Percentiles rank a stretch among this genome's conserved stretches.
phyloP scores from a whole-genome alignment of 1,140 invertebrate species.

The Adoxophyes honmai region DNA sequence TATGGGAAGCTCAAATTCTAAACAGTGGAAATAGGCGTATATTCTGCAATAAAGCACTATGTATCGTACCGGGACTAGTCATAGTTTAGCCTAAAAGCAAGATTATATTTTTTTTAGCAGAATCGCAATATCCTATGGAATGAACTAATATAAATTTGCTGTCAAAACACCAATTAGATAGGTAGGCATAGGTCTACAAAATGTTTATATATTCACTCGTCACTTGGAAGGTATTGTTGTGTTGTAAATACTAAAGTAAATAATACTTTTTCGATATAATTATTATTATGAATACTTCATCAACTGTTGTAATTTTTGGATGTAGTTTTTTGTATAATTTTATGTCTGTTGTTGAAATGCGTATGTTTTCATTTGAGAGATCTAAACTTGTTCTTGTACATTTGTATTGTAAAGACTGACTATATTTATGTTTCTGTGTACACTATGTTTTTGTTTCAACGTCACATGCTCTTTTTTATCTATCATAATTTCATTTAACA shows the following conservation, averaged over 20 bases:
- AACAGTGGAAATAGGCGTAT: slow-evolving; percentile 37
- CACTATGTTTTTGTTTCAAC: background rate
- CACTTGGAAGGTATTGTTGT: background rate
- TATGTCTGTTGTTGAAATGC: no score
- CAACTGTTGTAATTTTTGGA: background rate
- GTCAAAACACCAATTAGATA: slow-evolving; percentile 31
- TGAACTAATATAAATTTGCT: slow-evolving; percentile 16
- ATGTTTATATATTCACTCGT: no score
- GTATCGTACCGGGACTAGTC: background rate
- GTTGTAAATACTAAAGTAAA: slow-evolving; percentile 8
- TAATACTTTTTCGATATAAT: background rate
- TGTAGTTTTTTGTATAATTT: background rate
- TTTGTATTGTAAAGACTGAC: slow-evolving; percentile 3
- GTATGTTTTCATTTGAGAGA: no score
- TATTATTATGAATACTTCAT: no score
- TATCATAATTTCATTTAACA: no score
- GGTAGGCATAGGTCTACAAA: background rate
- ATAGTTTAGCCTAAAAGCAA: slow-evolving; percentile 7
- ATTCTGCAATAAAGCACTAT: slow-evolving; percentile 16
- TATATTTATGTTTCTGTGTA: slow-evolving; percentile 7
- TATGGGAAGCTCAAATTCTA: slow-evolving; percentile 53
- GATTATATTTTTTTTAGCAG: slow-evolving; percentile 25
- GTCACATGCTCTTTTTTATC: no score
- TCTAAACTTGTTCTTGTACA: no score
- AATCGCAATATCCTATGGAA: slow-evolving; percentile 10